phyloP scores from a whole-genome alignment of 23 tunicate genomes.

The Trididemnum clinides region DNA sequence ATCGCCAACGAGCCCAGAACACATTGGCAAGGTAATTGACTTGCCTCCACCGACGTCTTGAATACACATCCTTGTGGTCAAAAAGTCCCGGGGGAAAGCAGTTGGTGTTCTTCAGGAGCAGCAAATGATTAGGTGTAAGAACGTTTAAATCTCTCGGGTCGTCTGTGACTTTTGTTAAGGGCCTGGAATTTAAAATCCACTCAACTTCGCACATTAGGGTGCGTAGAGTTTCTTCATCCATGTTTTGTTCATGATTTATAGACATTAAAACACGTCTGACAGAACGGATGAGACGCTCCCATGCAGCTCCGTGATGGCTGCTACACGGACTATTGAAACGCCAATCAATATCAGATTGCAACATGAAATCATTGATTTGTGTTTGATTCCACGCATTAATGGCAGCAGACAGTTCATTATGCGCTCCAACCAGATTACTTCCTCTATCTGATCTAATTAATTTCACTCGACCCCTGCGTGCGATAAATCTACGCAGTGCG shows the following conservation, averaged over 20 bases:
- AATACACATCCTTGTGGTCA: conserved; percentile 29
- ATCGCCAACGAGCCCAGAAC: neutral
- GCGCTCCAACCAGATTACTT: no score
- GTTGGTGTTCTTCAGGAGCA: conserved; percentile 2
- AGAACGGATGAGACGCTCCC: no score
- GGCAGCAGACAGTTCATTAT: no score
- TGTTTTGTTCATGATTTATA: neutral
- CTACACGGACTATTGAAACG: no score
- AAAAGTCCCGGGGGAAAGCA: conserved; percentile 37
- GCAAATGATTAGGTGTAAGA: conserved; percentile 36
- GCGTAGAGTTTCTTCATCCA: conserved; percentile 1
- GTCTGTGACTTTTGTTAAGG: conserved; percentile 29
- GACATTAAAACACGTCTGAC: no score
- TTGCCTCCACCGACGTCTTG: conserved; percentile 20
- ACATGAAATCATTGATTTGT: no score
- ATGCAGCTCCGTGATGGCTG: no score
- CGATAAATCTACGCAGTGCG: no score
- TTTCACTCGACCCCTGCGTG: no score
- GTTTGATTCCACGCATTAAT: no score
- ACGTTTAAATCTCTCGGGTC: conserved; percentile 33
- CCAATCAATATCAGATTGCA: no score
- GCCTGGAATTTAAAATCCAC: conserved; percentile 36
- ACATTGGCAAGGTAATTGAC: conserved; percentile 5
- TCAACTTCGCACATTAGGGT: conserved; percentile 37
- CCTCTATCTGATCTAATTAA: no score